These are phyloP conservation scores for Otus sunia DNA, from an alignment of 2,113 vertebrate species.

Conservation along the genomic window DNA sequence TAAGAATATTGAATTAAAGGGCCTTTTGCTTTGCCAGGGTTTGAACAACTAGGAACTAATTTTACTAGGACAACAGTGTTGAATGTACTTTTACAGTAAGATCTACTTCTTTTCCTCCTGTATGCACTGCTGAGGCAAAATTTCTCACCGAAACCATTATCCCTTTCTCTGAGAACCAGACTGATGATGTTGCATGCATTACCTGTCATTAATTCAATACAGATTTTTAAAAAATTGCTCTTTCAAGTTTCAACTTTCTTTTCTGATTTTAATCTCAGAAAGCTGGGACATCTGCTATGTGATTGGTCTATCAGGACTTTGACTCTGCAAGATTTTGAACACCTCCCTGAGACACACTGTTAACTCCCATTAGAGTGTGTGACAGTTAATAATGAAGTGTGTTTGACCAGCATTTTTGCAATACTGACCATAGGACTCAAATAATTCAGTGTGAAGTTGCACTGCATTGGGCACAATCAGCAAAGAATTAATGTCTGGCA, in stretches of 20 bases:
- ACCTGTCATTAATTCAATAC: neutral
- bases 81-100: neutral
- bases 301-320: neutral
- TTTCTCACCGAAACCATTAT: neutral
- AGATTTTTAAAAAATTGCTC: neutral
- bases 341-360: neutral
- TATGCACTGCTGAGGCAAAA: neutral
- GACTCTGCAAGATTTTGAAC: neutral
- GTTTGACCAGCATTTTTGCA: neutral
- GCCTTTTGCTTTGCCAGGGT: neutral
- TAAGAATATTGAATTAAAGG: neutral
- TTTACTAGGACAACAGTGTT: neutral
- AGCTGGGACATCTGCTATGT: neutral
- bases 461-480: fast-evolving
- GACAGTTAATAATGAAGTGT: neutral
- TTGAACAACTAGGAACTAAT: neutral
- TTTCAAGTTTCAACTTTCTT: neutral
- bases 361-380: neutral
- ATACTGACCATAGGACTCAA: neutral
- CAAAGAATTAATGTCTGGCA: neutral
- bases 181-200: neutral
- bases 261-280: neutral
- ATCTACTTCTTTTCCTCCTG: neutral
- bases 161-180: neutral
- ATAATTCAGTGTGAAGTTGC: neutral